phyloP scores from a whole-genome alignment of 2,888 invertebrate species.

The Branchipolynoe longqiensis region DNA sequence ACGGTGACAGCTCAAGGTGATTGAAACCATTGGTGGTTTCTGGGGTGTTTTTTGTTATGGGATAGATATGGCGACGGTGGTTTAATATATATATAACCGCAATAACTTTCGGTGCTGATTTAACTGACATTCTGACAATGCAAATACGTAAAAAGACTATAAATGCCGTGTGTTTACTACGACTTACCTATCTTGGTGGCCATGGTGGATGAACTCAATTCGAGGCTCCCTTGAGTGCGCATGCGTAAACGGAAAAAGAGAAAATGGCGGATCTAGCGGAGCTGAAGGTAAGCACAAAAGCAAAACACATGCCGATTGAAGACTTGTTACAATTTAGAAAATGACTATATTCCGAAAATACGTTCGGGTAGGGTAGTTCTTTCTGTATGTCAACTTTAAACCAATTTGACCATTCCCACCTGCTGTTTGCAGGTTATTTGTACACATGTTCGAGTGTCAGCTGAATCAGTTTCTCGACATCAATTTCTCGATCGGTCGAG shows the following conservation, averaged over 20 bases:
- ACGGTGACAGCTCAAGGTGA: constrained; percentile 43
- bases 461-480: constrained; percentile 50
- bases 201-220: constrained; percentile 42
- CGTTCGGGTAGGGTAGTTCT: neutral
- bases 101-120: neutral
- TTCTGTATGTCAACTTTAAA: neutral
- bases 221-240: constrained; percentile 42
- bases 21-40: no score
- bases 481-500: no score
- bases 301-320: constrained; percentile 42
- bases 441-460: constrained; percentile 7
- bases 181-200: constrained; percentile 50
- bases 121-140: neutral
- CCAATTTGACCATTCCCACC: neutral
- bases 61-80: no score
- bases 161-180: constrained; percentile 13
- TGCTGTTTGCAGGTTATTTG: constrained; percentile 23
- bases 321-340: neutral
- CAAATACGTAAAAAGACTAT: neutral
- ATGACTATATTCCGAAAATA: neutral
- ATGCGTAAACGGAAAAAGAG: constrained; percentile 51
- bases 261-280: constrained; percentile 60
- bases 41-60: no score
- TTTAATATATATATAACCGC: no score
- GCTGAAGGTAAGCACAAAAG: constrained; percentile 52